phyloP scores from a whole-genome alignment of 2,113 vertebrate species.

The Murina feae region DNA sequence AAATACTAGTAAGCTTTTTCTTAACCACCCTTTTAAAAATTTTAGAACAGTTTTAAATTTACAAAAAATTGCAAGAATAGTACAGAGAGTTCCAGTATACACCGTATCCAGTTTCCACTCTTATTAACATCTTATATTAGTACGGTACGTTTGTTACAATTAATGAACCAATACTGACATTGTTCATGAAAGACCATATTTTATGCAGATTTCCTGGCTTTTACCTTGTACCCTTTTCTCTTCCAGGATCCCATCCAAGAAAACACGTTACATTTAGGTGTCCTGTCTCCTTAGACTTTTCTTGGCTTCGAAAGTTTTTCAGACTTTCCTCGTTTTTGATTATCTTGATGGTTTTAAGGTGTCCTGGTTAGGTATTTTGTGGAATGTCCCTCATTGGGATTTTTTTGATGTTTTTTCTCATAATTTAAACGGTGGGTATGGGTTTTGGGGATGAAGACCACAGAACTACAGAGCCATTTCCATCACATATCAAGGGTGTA shows the following conservation, averaged over 20 bases:
- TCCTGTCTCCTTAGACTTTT: background rate
- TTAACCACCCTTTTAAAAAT: background rate
- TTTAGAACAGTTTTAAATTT: slow-evolving; percentile 49
- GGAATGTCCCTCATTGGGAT: background rate
- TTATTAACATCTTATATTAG: background rate
- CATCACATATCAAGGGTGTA: background rate
- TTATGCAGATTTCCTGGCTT: background rate
- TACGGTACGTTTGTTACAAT: background rate
- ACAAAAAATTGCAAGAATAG: slow-evolving; percentile 45
- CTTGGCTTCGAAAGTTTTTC: background rate
- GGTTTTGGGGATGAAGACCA: background rate
- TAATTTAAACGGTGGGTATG: background rate
- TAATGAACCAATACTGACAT: background rate
- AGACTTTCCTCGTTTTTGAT: background rate
- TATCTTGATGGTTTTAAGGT: background rate
- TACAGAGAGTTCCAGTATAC: slow-evolving; percentile 46
- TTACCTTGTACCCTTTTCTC: background rate
- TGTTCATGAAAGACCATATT: background rate
- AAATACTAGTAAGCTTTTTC: slow-evolving; percentile 59
- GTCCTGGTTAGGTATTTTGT: background rate
- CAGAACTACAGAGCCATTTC: background rate
- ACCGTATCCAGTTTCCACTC: background rate
- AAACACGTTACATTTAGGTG: background rate
- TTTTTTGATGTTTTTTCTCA: background rate
- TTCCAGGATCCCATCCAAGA: background rate